Conservation (phyloP, 2,888 invertebrate genomes). For the Habrosyne pyritoides region DNA sequence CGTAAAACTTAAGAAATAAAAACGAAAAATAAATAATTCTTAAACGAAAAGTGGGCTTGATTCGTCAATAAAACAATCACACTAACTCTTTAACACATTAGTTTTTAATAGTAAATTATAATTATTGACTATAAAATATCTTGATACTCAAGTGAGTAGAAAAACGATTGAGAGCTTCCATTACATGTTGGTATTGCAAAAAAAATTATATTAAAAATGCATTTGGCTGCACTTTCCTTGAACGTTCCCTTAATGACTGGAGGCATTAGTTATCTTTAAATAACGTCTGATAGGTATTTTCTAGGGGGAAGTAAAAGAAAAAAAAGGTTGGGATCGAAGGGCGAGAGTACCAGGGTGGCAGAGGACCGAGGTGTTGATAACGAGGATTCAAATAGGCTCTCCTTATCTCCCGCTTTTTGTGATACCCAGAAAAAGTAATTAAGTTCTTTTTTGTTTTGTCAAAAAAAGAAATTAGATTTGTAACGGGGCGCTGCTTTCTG, state of each 20-base stretch:
- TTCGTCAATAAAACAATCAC: constrained; percentile 19
- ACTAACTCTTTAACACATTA: neutral
- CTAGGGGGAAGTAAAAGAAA: constrained; percentile 47
- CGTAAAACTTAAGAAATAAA: constrained; percentile 52
- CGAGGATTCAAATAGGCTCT: constrained; percentile 65
- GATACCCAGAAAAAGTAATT: constrained; percentile 78
- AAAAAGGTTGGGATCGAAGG: constrained; percentile 64
- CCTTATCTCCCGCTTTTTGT: constrained; percentile 72
- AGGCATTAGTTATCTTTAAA: constrained; percentile 80
- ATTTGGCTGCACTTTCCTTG: constrained; percentile 65
- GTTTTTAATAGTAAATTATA: neutral
- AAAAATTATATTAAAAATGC: constrained; percentile 67
- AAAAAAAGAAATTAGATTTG: constrained; percentile 71
- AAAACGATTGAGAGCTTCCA: too few relatives aligned
- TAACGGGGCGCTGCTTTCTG: constrained; percentile 44
- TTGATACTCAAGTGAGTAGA: too few relatives aligned
- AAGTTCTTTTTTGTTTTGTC: constrained; percentile 68
- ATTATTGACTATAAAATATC: too few relatives aligned
- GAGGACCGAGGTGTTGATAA: constrained; percentile 65
- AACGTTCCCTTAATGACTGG: constrained; percentile 70
- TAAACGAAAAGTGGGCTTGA: constrained; percentile 23
- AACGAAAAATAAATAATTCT: constrained; percentile 42
- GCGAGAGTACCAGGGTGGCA: constrained; percentile 61
- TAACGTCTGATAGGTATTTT: constrained; percentile 69
- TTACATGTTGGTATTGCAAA: neutral